Conservation (phyloP, 2,888 invertebrate species). For the Dasysyrphus tricinctus region DNA sequence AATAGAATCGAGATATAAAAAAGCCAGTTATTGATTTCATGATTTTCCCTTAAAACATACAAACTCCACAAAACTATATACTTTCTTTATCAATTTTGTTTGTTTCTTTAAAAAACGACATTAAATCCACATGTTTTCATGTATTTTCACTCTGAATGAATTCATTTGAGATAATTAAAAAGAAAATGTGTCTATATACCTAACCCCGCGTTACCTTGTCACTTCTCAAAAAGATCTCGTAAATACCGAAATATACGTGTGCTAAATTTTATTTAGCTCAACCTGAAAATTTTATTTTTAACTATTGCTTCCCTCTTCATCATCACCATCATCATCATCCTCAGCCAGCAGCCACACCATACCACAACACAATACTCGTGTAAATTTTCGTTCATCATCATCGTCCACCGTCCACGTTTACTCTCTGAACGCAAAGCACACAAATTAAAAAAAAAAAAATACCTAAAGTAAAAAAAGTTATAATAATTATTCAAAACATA, state of each 20-base stretch:
- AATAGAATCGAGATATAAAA: background rate
- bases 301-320: conserved; percentile 25
- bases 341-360: background rate
- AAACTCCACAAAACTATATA: background rate
- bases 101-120: background rate
- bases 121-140: background rate
- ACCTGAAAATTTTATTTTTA: conserved; percentile 67
- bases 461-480: background rate
- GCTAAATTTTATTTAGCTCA: conserved; percentile 63
- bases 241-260: conserved; percentile 56
- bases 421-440: conserved; percentile 1
- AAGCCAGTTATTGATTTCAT: background rate
- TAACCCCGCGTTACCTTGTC: conserved; percentile 10
- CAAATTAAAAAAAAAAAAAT: background rate
- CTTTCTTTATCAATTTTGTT: background rate
- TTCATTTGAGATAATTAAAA: background rate
- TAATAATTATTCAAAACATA: conserved; percentile 7
- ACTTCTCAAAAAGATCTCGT: conserved; percentile 17
- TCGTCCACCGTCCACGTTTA: background rate
- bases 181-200: background rate
- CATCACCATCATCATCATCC: background rate
- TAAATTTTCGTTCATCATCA: conserved; percentile 3
- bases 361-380: background rate
- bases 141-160: background rate
- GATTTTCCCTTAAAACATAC: background rate